Evolutionary conservation across 2,888 invertebrate species (phyloP).

Genomic region (Agrotis ipsilon): DNA sequence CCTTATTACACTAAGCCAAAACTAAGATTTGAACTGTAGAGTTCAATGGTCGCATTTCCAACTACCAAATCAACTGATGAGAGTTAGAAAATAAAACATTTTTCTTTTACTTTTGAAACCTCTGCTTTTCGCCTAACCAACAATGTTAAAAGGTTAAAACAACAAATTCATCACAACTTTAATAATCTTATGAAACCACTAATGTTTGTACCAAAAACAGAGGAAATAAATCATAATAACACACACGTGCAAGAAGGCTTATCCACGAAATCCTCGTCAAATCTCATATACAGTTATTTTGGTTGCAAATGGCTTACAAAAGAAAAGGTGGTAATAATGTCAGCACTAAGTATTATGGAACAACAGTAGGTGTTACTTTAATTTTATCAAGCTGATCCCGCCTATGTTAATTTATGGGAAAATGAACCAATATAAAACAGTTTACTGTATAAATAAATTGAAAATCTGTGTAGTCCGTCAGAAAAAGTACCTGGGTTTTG

Average conservation of each 20-base stretch:
- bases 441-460: too few species aligned
- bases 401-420: background rate
- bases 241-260: slow-evolving; percentile 43
- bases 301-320: slow-evolving; percentile 38
- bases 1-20: too few species aligned
- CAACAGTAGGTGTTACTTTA: background rate
- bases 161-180: background rate
- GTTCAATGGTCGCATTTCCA: too few species aligned
- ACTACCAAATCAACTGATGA: too few species aligned
- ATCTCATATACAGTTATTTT: slow-evolving; percentile 44
- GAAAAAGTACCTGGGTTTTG: too few species aligned
- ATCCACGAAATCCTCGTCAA: slow-evolving; percentile 29
- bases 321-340: slow-evolving; percentile 11
- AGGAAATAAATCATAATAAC: slow-evolving; percentile 25
- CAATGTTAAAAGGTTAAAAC: background rate
- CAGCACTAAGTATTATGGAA: slow-evolving; percentile 15
- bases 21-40: too few species aligned
- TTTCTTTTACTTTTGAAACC: too few species aligned
- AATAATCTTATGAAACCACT: background rate
- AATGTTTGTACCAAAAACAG: background rate
- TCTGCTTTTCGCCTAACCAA: too few species aligned
- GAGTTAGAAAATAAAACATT: too few species aligned
- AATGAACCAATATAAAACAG: background rate
- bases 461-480: too few species aligned
- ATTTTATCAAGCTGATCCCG: slow-evolving; percentile 16